These are phyloP conservation scores for Gorsachius magnificus DNA, from an alignment of 2,797 vertebrate genomes.

Conservation along the genomic window DNA sequence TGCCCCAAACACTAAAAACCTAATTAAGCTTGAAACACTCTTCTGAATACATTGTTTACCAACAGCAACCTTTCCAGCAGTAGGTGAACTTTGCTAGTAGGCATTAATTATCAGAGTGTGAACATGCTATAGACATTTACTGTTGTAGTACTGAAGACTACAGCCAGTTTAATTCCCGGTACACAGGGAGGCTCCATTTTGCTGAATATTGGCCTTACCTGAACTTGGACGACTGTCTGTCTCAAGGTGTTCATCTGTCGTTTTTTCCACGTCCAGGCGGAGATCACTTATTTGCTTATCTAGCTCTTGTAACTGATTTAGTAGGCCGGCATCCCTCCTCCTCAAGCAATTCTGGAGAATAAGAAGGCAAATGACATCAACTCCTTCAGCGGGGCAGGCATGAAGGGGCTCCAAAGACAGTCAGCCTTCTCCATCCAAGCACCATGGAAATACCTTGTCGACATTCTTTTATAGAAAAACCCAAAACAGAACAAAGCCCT, in stretches of 20 bases:
- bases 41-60: neutral
- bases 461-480: neutral
- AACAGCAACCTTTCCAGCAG: neutral
- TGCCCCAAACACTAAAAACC: neutral
- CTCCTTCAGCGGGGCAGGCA: neutral
- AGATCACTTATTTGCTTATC: constrained; percentile 94
- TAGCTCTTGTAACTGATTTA: constrained; percentile 90
- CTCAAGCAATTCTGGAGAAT: constrained; percentile 87
- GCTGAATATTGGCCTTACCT: constrained; percentile 73
- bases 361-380: constrained; percentile 1
- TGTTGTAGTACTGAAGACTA: neutral
- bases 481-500: neutral
- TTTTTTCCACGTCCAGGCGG: constrained; percentile 86
- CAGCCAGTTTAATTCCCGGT: neutral
- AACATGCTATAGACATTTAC: neutral
- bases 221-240: constrained; percentile 94
- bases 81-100: neutral
- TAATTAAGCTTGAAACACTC: neutral
- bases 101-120: neutral
- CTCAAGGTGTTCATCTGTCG: constrained; percentile 84
- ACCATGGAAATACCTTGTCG: neutral
- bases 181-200: neutral
- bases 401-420: neutral
- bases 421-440: neutral
- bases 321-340: constrained; percentile 87